Percentiles rank a stretch among this genome's conserved stretches.
Conservation (phyloP, 2,797 vertebrate species). For the Alectoris magna region DNA sequence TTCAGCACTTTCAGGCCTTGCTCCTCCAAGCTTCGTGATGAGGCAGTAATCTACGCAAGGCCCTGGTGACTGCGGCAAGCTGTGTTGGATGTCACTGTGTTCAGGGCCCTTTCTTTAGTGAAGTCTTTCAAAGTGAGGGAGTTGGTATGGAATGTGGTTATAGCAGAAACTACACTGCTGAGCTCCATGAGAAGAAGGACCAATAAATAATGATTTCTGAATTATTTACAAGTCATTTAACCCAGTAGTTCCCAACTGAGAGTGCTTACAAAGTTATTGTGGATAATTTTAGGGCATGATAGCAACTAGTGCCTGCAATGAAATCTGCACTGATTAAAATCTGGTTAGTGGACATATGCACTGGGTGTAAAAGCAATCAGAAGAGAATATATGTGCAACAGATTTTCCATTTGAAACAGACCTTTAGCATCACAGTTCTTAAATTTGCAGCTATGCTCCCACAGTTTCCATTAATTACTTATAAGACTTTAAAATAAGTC, state of each 20-base stretch:
- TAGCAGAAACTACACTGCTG: not conserved
- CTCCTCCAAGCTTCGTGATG: not conserved
- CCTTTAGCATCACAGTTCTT: not conserved
- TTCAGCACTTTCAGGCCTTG: not conserved
- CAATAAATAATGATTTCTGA: not conserved
- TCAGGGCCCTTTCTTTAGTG: not conserved
- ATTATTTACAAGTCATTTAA: constrained; percentile 10
- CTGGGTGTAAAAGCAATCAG: not conserved
- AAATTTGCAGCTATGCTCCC: not conserved
- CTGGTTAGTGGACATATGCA: not conserved
- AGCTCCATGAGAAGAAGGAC: not conserved
- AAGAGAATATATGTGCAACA: not conserved
- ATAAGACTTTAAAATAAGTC: not conserved
- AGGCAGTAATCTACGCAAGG: not conserved
- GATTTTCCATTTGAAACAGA: not conserved
- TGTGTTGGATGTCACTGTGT: not conserved
- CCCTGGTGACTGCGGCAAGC: not conserved
- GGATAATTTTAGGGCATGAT: not conserved
- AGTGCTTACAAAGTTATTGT: not conserved
- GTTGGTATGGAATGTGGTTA: not conserved
- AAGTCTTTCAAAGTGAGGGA: not conserved
- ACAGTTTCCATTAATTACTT: constrained; percentile 16
- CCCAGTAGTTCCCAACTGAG: not conserved
- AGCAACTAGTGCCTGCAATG: not conserved
- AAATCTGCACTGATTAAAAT: not conserved